Conservation (phyloP, 2,113 vertebrate species). For the Odocoileus virginianus region DNA sequence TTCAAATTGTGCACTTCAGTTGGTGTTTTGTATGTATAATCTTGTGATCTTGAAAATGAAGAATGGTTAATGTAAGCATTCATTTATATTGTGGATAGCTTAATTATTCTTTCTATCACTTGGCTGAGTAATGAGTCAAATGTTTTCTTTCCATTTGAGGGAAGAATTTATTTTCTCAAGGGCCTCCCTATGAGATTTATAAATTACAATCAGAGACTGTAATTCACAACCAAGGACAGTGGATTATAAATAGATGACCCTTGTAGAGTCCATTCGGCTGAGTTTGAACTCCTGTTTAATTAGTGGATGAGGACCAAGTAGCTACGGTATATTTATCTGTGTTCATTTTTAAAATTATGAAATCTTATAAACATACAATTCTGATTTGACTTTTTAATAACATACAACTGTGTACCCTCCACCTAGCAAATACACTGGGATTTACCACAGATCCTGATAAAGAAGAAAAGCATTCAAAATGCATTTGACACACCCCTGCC, state of each 20-base stretch:
- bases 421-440: not conserved
- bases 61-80: conserved; percentile 9
- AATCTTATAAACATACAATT: not conserved
- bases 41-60: conserved; percentile 25
- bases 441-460: not conserved
- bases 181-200: not conserved
- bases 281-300: not conserved
- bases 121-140: conserved; percentile 41
- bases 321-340: not conserved
- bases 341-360: conserved; percentile 12
- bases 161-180: conserved; percentile 34
- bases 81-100: conserved; percentile 12
- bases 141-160: conserved; percentile 27
- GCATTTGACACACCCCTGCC: not conserved
- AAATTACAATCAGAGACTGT: not conserved
- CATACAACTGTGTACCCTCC: not conserved
- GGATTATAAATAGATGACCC: not conserved
- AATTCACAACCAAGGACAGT: not conserved
- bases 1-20: not conserved
- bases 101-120: conserved; percentile 51
- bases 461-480: not conserved
- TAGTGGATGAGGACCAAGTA: not conserved
- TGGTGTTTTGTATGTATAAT: not conserved
- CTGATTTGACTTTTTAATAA: not conserved
- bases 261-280: not conserved